phyloP scores from a whole-genome alignment of 2,888 invertebrate genomes.

The Silvanus unidentatus region DNA sequence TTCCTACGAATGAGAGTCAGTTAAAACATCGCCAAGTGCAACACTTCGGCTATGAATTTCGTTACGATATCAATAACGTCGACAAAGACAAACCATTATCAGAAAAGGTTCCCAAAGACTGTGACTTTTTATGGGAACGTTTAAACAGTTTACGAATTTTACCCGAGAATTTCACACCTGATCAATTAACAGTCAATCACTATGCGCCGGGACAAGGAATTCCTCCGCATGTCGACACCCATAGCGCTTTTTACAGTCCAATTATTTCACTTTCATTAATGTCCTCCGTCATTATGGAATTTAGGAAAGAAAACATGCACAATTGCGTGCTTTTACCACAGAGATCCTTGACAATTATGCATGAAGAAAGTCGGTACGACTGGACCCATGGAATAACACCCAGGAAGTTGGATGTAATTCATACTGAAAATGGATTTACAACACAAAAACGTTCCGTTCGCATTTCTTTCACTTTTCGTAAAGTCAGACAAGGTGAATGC shows the following conservation, averaged over 20 bases:
- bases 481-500: slow-evolving; percentile 49
- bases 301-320: slow-evolving; percentile 57
- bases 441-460: slow-evolving; percentile 53
- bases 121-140: slow-evolving; percentile 58
- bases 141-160: slow-evolving; percentile 34
- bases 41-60: slow-evolving; percentile 90
- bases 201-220: slow-evolving; percentile 89
- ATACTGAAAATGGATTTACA: slow-evolving; percentile 51
- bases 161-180: slow-evolving; percentile 49
- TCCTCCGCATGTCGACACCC: slow-evolving; percentile 92
- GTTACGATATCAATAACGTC: slow-evolving; percentile 81
- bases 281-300: slow-evolving; percentile 84
- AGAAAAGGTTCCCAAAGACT: slow-evolving; percentile 64
- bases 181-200: slow-evolving; percentile 81
- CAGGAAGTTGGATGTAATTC: slow-evolving; percentile 69
- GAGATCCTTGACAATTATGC: slow-evolving; percentile 74
- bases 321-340: slow-evolving; percentile 61
- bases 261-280: slow-evolving; percentile 83
- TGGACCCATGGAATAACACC: slow-evolving; percentile 89
- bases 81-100: slow-evolving; percentile 62
- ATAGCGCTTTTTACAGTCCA: slow-evolving; percentile 86
- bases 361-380: slow-evolving; percentile 62
- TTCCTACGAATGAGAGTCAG: slow-evolving; percentile 46
- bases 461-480: slow-evolving; percentile 82
- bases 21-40: slow-evolving; percentile 80